Evolutionary conservation across 2,113 vertebrate species (phyloP), one percentile per base, ranked within the genome.

Genomic region (Procavia capensis): DNA sequence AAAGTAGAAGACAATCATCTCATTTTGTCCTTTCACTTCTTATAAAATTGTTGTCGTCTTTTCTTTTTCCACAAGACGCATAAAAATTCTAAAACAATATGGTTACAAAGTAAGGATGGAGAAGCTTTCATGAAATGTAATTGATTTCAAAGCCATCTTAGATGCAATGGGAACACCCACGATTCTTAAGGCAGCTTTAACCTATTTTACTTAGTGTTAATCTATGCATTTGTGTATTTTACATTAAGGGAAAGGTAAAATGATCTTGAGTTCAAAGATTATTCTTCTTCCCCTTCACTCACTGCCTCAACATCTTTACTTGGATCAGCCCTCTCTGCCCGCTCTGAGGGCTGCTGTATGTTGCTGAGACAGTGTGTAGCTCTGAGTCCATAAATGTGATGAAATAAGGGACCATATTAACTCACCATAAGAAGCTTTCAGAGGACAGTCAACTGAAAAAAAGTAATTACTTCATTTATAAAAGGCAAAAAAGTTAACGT

Each of bases 381-480:
- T 57, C 43, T 64, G 64, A 86, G 29, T 39, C 31, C 70, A 0
- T 16, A 88, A 72, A 92, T 22, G 27, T 72, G 43, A 88, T 54
- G 43, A 57, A 94, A 84, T 59, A 93, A 85, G 13, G n/a, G 31
- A 50, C 47, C 59, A 85, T 41, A 76, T 41, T 82, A 96, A 95
- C 54, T 94, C 68, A 74, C 17, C 74, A 14, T 43, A 79, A 93
- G 50, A 66, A 66, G 25, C 90, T 59, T 75, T 85, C n/a, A 81
- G 57, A 83, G 29, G 19, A 45, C 43, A 89, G 47, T 78, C 36
- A 97, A 57, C 29, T 31, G 22, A 88, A 91, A 90, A 85, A 66
- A 25, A 94, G 50, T 54, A 57, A 82, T 84, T 29, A 92, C 94
- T 80, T 95, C n/a, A 87, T 43, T 85, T 88, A 25, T 41, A 94